Percentiles rank a stretch among this genome's conserved stretches.
Evolutionary conservation across 2,797 vertebrate species (phyloP).

Genomic region (Margarornis squamiger): DNA sequence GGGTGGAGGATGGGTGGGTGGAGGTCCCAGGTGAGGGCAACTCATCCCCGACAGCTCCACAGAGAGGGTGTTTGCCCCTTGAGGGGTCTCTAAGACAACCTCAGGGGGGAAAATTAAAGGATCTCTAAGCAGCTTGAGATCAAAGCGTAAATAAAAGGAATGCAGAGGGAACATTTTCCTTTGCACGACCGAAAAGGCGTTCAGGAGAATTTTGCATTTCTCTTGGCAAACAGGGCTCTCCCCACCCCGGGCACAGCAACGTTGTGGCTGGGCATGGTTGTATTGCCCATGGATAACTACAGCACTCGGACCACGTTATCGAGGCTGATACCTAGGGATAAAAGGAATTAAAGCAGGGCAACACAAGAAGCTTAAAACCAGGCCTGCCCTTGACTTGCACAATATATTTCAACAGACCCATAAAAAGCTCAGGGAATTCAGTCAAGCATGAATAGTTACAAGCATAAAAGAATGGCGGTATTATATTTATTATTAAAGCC

Average conservation of each 20-base stretch:
- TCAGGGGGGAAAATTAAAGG: not conserved
- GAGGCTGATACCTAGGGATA: conserved; percentile 4
- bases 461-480: conserved; percentile 51
- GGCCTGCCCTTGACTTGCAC: conserved; percentile 56
- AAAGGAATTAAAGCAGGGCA: conserved; percentile 46
- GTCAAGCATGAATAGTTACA: conserved; percentile 63
- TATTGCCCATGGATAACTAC: not conserved
- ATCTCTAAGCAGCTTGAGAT: not conserved
- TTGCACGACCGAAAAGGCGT: not conserved
- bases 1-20: not conserved
- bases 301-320: not conserved
- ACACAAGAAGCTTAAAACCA: conserved; percentile 33
- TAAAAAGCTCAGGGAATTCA: conserved; percentile 64
- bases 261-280: not conserved
- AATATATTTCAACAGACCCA: conserved; percentile 55
- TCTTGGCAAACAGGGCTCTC: not conserved
- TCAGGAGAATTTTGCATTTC: not conserved
- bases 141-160: not conserved
- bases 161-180: not conserved
- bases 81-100: not conserved
- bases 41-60: not conserved
- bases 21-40: not conserved
- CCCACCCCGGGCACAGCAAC: not conserved
- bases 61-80: not conserved
- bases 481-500: conserved; percentile 65